Base-by-base conservation (phyloP, 2,797 vertebrate species). In the Ctenopoma multispine region DNA sequence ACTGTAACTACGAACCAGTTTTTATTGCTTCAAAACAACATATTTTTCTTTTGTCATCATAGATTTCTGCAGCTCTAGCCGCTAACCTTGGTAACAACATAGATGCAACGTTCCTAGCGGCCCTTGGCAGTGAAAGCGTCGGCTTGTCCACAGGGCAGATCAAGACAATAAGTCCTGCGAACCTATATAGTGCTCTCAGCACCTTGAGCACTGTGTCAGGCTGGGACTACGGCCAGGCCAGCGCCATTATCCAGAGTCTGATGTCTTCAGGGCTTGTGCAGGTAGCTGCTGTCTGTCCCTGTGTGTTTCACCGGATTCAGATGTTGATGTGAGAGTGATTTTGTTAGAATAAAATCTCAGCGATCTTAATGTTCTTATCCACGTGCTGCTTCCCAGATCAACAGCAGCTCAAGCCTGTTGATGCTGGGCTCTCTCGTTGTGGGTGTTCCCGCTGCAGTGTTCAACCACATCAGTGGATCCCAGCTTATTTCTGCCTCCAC, bases 181-280 rank as follows among this genome's bases (percentile, higher is more conserved):
- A 83, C 3, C 56, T 95, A 0, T 0, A 65, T 0, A 4, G 0
- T 0, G 14, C 87, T 3, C 72, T 94, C 15, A 0, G 0, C 18
- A 49, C 12, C 1, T 87, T 95, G 14, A 72, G 84, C 23, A 7
- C 0, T 0, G 86, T 92, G 44, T 23, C 0, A 0, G 85, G 57
- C 71, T 95, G 94, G 94, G 87, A 76, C 7, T 17, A 47, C 5
- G 93, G 90, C 9, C 94, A 95, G 85, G 86, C 90, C 60, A 81
- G 5, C 21, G 59, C 63, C 61, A 89, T 95, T 4, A 15, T 95
- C 34, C 34, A 31, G 47, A 7, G 56, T 13, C 58, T 94, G 69
- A 13, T 87, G 27, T 72, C 77, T 0, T 81, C 82, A 0, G 87
- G 87, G 12, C 0, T 40, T 1, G 14, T 92, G 3, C 3, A 86